Percentiles rank a stretch among this genome's conserved stretches.
phyloP scores from a whole-genome alignment of 2,797 vertebrate species.

The Macrochelys suwanniensis region DNA sequence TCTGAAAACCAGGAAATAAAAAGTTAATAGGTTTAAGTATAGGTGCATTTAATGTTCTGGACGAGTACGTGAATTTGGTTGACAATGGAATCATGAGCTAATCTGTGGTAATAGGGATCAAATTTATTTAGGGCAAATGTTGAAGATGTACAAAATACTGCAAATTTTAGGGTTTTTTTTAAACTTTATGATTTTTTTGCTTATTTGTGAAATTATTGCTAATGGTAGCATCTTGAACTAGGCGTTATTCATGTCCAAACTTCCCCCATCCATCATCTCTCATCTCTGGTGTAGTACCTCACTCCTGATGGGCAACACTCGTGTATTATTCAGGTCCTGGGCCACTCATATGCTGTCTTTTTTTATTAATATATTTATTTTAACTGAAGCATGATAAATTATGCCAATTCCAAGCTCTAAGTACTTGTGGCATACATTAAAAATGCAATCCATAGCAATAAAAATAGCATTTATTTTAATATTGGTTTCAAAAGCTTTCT shows the following conservation, averaged over 20 bases:
- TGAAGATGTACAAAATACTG: background rate
- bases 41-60: background rate
- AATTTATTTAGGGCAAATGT: background rate
- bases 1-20: background rate
- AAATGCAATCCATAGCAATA: too few relatives aligned
- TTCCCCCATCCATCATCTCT: background rate
- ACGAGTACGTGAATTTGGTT: background rate
- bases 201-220: background rate
- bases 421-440: too few relatives aligned
- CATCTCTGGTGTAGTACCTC: background rate
- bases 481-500: background rate
- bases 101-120: background rate
- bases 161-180: background rate
- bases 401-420: background rate
- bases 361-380: background rate
- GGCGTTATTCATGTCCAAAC: background rate
- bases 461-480: background rate
- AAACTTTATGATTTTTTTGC: background rate
- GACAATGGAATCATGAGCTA: background rate
- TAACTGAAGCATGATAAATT: background rate
- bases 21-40: background rate
- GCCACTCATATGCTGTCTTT: background rate
- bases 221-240: background rate
- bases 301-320: background rate
- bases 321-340: background rate